These are phyloP conservation scores for Basileuterus tristriatus DNA, from an alignment of 2,797 vertebrate genomes.

Conservation along the genomic window DNA sequence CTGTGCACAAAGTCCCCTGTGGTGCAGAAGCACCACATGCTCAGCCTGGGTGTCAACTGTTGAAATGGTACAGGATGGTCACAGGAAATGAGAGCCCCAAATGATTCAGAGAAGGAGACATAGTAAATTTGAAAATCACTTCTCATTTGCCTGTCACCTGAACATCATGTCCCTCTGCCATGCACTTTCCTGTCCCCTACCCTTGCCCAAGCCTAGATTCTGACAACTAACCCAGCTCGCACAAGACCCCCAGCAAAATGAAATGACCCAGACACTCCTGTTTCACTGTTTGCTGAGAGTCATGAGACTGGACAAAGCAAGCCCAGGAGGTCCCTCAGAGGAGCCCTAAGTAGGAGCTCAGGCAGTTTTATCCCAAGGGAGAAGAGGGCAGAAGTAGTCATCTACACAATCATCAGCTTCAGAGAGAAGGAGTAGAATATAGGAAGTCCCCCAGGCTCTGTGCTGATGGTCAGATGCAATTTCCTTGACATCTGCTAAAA, in stretches of 20 bases:
- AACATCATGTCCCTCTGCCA: accelerated
- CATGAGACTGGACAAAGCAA: background rate
- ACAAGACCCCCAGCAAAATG: background rate
- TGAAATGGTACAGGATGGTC: background rate
- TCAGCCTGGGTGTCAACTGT: background rate
- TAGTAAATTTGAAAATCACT: background rate
- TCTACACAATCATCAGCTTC: background rate
- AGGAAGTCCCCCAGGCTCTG: background rate
- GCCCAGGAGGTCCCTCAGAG: background rate
- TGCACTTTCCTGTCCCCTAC: background rate
- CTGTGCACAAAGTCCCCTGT: background rate
- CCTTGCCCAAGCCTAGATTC: background rate
- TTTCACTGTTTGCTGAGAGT: background rate
- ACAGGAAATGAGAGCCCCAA: background rate
- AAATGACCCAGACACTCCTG: background rate
- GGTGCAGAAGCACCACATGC: background rate
- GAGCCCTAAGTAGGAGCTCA: background rate
- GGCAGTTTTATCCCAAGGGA: background rate
- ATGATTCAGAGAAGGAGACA: background rate
- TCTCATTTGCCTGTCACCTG: background rate
- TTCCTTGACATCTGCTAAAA: background rate
- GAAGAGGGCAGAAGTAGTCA: background rate
- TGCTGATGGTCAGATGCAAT: background rate
- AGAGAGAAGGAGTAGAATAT: background rate
- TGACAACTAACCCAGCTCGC: background rate